Conservation (phyloP, 1,140 invertebrate species). For the Philotrypesis tridentata region DNA sequence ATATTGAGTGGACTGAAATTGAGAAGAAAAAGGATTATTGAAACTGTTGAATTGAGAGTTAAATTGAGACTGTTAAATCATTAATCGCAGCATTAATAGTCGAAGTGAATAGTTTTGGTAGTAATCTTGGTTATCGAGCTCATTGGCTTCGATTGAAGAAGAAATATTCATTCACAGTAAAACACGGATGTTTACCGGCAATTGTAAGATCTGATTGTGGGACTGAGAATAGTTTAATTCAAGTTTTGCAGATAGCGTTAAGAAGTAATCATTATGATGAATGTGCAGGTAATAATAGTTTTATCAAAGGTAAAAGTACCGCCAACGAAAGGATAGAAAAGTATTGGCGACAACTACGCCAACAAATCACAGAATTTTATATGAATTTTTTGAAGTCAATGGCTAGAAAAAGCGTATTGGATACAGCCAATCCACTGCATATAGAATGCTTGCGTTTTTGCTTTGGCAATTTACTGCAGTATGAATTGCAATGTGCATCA, state of each 20-base stretch:
- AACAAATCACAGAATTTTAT: constrained; percentile 35
- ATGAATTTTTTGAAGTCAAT: constrained; percentile 41
- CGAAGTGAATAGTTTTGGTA: constrained; percentile 16
- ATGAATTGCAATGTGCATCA: not conserved
- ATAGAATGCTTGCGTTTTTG: constrained; percentile 38
- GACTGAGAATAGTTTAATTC: constrained; percentile 45
- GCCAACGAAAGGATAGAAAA: constrained; percentile 33
- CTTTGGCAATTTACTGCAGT: constrained; percentile 26
- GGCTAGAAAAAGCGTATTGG: constrained; percentile 13
- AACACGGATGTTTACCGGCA: constrained; percentile 44
- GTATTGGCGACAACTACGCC: constrained; percentile 16
- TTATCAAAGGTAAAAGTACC: constrained; percentile 39
- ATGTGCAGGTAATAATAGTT: constrained; percentile 15
- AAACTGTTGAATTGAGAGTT: too few species aligned
- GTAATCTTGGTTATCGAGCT: constrained; percentile 40
- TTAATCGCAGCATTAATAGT: too few species aligned
- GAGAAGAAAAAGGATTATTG: too few species aligned
- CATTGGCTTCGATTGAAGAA: too few species aligned
- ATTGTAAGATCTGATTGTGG: constrained; percentile 54
- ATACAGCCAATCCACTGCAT: not conserved
- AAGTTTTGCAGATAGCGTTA: constrained; percentile 24
- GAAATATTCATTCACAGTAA: constrained; percentile 12
- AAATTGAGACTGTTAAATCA: too few species aligned
- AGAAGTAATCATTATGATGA: constrained; percentile 13
- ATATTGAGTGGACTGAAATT: too few species aligned